Evolutionary conservation across 2,888 invertebrate genomes (phyloP), one percentile per base, ranked within the genome.

Genomic region (Oligia latruncula): DNA sequence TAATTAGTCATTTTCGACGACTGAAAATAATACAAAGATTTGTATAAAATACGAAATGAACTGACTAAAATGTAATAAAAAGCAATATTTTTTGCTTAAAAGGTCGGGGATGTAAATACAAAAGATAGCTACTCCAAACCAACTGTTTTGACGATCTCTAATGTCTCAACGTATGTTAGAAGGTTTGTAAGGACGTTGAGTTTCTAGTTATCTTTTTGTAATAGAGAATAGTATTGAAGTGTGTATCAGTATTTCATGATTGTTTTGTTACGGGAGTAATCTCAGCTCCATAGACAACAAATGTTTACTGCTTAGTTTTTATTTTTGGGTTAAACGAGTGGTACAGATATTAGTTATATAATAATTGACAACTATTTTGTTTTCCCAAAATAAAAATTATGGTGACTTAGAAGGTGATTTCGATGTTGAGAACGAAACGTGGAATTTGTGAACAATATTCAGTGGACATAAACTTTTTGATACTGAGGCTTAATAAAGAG

Each of bases 171-270:
- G 80, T 49, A 79, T 74, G 68, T 82, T 77, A 72, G 68, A 74
- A 68, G 67, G 68, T 71, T 83, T 74, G 74, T 74, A 74, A 77
- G 52, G 23, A 81, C 29, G 15, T 74, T 68, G 68, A 71, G 81
- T 84, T 71, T 74, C 46, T 71, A 70, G 52, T 77, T 64, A 78
- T 68, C 67, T 72, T 81, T 82, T 81, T 81, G 74, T 76, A 71
- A 74, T 85, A 85, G 71, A 74, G 70, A 73, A 71, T 81, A 88
- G 74, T 86, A 86, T 82, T 82, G 73, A 71, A 81, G 68, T 74
- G 74, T 75, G 74, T 68, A 84, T 80, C 88, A 83, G 89, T 89
- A 84, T 87, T 87, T 80, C 77, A 87, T 71, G 52, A 81, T 87
- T 77, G 71, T 82, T 88, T 81, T 77, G 73, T 79, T 65, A 79